Conservation (phyloP, 1,140 invertebrate genomes). For the Drosophila pruinosa region DNA sequence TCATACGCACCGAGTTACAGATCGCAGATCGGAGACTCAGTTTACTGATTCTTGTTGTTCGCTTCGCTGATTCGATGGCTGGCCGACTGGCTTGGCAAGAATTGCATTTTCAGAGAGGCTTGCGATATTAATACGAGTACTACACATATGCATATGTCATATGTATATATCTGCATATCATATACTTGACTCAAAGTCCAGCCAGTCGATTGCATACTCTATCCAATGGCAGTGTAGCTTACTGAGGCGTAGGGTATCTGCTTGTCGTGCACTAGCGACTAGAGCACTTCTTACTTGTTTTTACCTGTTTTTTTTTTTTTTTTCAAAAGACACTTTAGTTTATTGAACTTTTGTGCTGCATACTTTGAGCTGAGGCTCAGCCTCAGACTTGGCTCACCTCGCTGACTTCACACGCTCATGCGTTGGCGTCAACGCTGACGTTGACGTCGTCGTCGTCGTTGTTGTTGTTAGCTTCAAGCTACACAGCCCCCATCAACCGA, state of each 20-base stretch:
- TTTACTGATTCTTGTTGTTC: conserved; percentile 33
- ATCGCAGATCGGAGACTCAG: conserved; percentile 23
- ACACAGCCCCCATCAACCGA: not conserved
- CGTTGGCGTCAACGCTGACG: conserved; percentile 53
- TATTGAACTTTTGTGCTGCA: conserved; percentile 75
- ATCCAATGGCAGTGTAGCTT: no score
- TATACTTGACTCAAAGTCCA: no score
- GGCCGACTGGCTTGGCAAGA: conserved; percentile 65
- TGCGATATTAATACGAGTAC: conserved; percentile 30
- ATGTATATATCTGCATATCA: conserved; percentile 5
- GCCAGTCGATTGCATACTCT: no score
- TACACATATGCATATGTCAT: conserved; percentile 2
- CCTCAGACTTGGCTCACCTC: conserved; percentile 24
- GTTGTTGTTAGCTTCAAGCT: not conserved
- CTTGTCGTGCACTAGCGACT: conserved; percentile 3
- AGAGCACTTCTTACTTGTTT: conserved; percentile 46
- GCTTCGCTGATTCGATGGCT: conserved; percentile 25
- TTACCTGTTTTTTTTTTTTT: conserved; percentile 71
- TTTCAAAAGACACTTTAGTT: conserved; percentile 76
- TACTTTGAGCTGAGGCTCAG: conserved; percentile 58
- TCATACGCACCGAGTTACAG: not conserved
- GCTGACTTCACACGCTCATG: conserved; percentile 35
- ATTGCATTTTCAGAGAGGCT: conserved; percentile 73
- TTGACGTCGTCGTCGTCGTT: not conserved
- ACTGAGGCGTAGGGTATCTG: conserved; percentile 13